These are phyloP conservation scores for Alentia gelatinosa DNA, from an alignment of 2,888 invertebrate species.

Conservation along the genomic window DNA sequence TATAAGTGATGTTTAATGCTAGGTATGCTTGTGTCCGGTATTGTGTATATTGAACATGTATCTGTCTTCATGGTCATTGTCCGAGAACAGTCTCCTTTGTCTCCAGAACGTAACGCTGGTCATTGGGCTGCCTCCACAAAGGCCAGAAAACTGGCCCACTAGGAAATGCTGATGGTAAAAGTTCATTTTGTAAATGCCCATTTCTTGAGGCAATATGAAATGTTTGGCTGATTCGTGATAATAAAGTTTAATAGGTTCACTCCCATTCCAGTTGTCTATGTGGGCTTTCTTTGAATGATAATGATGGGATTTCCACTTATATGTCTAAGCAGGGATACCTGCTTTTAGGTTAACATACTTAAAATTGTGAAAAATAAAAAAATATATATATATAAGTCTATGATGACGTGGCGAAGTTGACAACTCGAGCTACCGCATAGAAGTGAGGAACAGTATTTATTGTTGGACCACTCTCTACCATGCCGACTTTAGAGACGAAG, in stretches of 20 bases:
- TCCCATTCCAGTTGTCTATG: too few species aligned
- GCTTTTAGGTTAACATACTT: too few species aligned
- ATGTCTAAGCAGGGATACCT: too few species aligned
- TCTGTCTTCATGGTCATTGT: background rate
- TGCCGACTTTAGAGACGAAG: too few species aligned
- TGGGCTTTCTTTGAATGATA: too few species aligned
- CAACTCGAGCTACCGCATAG: too few species aligned
- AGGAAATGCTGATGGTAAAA: background rate
- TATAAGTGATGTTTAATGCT: conserved; percentile 1
- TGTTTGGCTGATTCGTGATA: conserved; percentile 1
- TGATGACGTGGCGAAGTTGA: too few species aligned
- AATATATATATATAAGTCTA: too few species aligned
- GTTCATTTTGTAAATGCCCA: background rate
- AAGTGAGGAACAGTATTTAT: too few species aligned
- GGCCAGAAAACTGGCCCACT: background rate
- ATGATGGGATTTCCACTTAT: too few species aligned
- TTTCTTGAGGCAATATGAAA: background rate
- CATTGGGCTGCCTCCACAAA: background rate
- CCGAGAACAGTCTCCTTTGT: background rate
- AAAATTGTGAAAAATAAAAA: too few species aligned
- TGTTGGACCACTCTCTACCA: too few species aligned
- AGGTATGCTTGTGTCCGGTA: background rate
- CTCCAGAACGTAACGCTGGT: background rate
- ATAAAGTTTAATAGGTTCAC: background rate
- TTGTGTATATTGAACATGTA: background rate